These are phyloP conservation scores for Rhingia rostrata DNA, from an alignment of 2,888 invertebrate genomes.

Conservation along the genomic window DNA sequence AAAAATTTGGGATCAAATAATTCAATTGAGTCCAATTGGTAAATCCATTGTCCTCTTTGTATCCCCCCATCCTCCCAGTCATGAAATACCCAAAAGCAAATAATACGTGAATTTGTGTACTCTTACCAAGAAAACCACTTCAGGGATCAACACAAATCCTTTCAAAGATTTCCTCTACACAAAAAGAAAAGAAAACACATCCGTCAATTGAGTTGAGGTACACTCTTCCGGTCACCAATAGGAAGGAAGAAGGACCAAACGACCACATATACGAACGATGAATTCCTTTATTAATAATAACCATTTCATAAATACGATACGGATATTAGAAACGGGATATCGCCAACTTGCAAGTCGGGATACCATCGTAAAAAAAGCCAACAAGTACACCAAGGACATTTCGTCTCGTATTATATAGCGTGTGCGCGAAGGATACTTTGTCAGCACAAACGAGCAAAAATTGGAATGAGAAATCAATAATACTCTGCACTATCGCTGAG, in stretches of 20 bases:
- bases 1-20: slow-evolving; percentile 33
- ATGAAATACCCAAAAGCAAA: slow-evolving; percentile 15
- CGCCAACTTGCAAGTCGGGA: slow-evolving; percentile 42
- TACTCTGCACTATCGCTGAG: slow-evolving; percentile 29
- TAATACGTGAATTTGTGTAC: slow-evolving; percentile 26
- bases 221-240: slow-evolving; percentile 40
- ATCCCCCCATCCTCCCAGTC: slow-evolving; percentile 10
- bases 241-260: slow-evolving; percentile 4
- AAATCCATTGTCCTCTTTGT: slow-evolving; percentile 39
- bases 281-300: slow-evolving; percentile 45
- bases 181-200: neutral
- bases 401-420: neutral
- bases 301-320: slow-evolving; percentile 45
- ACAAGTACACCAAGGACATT: slow-evolving; percentile 8
- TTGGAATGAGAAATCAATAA: slow-evolving; percentile 36
- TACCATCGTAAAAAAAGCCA: neutral
- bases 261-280: slow-evolving; percentile 1
- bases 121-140: slow-evolving; percentile 39
- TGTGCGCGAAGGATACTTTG: slow-evolving; percentile 42
- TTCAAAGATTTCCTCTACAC: slow-evolving; percentile 35
- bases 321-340: slow-evolving; percentile 61
- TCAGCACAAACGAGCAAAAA: neutral
- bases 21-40: slow-evolving; percentile 50
- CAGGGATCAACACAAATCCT: slow-evolving; percentile 60
- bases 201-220: slow-evolving; percentile 18